phyloP scores from a whole-genome alignment of 1,140 invertebrate species.

The Temnothorax curvispinosus region DNA sequence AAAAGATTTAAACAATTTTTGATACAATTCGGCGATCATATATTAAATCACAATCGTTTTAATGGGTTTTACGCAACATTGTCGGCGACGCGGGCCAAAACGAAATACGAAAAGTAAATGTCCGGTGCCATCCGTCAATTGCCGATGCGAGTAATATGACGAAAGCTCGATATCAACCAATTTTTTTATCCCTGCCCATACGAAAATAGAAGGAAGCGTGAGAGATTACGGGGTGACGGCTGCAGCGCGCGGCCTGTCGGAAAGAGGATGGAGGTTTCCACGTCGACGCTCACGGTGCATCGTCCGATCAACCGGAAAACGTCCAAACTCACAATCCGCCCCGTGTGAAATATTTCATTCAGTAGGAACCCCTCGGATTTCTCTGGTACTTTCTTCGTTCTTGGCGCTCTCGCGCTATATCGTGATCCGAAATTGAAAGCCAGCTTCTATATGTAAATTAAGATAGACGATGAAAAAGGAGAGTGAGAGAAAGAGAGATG shows the following conservation, averaged over 20 bases:
- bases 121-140: background rate
- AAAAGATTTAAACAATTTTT: background rate
- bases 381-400: constrained; percentile 61
- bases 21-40: background rate
- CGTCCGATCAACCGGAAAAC: constrained; percentile 82
- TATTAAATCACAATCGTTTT: constrained; percentile 10
- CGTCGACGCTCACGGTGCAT: constrained; percentile 76
- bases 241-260: constrained; percentile 69
- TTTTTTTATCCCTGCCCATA: constrained; percentile 40
- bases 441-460: constrained; percentile 66
- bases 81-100: background rate
- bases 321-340: constrained; percentile 80
- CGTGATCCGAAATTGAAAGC: constrained; percentile 70
- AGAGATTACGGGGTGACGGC: constrained; percentile 68
- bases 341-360: constrained; percentile 81
- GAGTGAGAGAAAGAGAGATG: background rate
- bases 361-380: constrained; percentile 75
- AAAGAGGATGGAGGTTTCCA: constrained; percentile 81
- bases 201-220: constrained; percentile 58
- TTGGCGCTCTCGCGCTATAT: constrained; percentile 55
- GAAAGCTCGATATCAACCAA: constrained; percentile 31
- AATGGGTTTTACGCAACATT: background rate
- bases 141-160: background rate
- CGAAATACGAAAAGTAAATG: constrained; percentile 5
- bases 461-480: constrained; percentile 11